Evolutionary conservation across 2,888 invertebrate genomes (phyloP).

Genomic region (Octonoba sinensis): DNA sequence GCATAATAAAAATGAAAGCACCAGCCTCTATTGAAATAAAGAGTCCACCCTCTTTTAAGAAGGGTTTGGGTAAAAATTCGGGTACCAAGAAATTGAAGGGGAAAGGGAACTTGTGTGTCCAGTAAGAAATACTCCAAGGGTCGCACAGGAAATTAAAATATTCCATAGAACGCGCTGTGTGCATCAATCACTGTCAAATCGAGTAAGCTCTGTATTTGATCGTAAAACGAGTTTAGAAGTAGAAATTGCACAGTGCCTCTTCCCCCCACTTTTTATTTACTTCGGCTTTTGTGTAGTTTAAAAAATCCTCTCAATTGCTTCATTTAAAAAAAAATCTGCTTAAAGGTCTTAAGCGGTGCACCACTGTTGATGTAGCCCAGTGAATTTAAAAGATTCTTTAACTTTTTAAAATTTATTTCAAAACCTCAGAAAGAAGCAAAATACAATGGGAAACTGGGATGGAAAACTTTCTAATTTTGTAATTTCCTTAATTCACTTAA

Average conservation of each 20-base stretch:
- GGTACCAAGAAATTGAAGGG: background rate
- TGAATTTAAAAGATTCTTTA: no score
- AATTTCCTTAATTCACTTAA: no score
- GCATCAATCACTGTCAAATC: conserved; percentile 62
- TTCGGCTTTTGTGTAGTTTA: background rate
- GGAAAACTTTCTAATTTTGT: no score
- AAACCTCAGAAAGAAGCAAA: no score
- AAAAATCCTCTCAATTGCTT: conserved; percentile 1
- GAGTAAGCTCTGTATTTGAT: conserved; percentile 40
- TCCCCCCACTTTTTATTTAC: background rate
- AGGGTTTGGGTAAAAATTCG: no score
- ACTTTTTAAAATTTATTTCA: no score
- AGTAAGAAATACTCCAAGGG: conserved; percentile 41
- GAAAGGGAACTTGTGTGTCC: conserved; percentile 31
- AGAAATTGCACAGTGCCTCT: conserved; percentile 32
- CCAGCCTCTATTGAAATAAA: no score
- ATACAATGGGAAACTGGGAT: no score
- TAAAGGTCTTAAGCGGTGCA: conserved; percentile 12
- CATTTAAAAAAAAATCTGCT: conserved; percentile 34
- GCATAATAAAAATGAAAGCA: no score
- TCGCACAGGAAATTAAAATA: conserved; percentile 64
- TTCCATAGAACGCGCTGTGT: conserved; percentile 51
- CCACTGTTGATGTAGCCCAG: no score
- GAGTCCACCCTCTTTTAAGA: no score
- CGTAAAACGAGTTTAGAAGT: conserved; percentile 21